Base-by-base conservation (phyloP, 2,888 invertebrate species). In the Diarsia dahlii region DNA sequence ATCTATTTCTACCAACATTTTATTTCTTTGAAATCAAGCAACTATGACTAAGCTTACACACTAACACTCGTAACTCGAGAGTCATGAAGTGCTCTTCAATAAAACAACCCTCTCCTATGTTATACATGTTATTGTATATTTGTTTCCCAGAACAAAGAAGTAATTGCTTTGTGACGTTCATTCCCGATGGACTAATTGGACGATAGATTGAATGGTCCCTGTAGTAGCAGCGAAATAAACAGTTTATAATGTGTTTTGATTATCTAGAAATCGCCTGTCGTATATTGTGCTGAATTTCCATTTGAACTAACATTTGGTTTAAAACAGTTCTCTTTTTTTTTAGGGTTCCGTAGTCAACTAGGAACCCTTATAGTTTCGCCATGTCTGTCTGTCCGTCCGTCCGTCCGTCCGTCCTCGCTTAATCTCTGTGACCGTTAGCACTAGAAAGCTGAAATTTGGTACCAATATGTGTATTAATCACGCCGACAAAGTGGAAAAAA, bases 141-240 rank as follows among this genome's bases (percentile, higher is more conserved):
- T 63, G 62, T 72, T 80, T 58, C 46, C 13, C 3, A 60, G 52
- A 62, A 82, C 80, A 74, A 76, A 76, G 58, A 74, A 77, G 8
- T 80, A 76, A 84, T 84, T 82, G 75, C 54, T 82, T 79, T 69
- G 80, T 74, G 70, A 71, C 70, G 46, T 60, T 28, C 28, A 52
- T 62, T 80, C 65, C 48, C 46, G 12, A 54, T 28, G 23, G 28
- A 66, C 48, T 48, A 62, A 64, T 54, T 54, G 54, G 28, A 48
- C 28, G n/a, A 80, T 52, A 15, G 60, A 74, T 80, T 63, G 48
- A 68, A 65, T 77, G 71, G 1, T 13, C 63, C 23, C 52, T 12
- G 15, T 28, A 18, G 45, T 48, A 50, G 0, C 15, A n/a, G 5
- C 10, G 23, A 23, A 50, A 50, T 18, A 4, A 64, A 46, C 20